phyloP scores from a whole-genome alignment of 2,888 invertebrate species.

The Prosopocoilus inquinatus region DNA sequence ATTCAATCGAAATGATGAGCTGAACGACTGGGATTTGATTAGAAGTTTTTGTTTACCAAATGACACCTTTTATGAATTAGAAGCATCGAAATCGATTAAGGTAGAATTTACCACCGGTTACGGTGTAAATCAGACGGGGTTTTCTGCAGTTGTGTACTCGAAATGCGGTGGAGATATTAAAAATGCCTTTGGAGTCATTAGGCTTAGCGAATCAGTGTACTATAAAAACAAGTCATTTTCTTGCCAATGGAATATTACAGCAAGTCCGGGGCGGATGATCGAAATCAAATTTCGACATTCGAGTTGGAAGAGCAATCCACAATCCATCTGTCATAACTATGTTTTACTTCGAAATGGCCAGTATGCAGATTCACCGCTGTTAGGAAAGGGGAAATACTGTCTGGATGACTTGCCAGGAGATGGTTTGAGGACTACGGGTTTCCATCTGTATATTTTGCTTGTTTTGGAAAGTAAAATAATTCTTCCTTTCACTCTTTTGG shows the following conservation, averaged over 20 bases:
- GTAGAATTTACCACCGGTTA: constrained; percentile 66
- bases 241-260: constrained; percentile 76
- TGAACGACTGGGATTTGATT: constrained; percentile 55
- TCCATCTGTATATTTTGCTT: constrained; percentile 57
- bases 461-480: background rate
- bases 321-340: constrained; percentile 12
- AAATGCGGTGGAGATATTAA: constrained; percentile 26
- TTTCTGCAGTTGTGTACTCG: constrained; percentile 52
- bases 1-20: constrained; percentile 52
- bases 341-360: constrained; percentile 68
- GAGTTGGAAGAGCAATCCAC: constrained; percentile 8
- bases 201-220: constrained; percentile 5
- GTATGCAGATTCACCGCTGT: constrained; percentile 65
- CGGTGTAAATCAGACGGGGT: constrained; percentile 65
- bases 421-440: constrained; percentile 62
- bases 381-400: constrained; percentile 75
- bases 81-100: constrained; percentile 60
- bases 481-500: constrained; percentile 16
- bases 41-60: constrained; percentile 57
- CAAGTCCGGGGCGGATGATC: constrained; percentile 70
- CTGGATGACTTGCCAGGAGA: constrained; percentile 49
- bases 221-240: constrained; percentile 30
- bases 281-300: constrained; percentile 56
- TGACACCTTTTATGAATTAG: constrained; percentile 38
- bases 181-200: constrained; percentile 22